Evolutionary conservation across 2,888 invertebrate genomes (phyloP), one percentile per base, ranked within the genome.

Genomic region (Philaethria dido): DNA sequence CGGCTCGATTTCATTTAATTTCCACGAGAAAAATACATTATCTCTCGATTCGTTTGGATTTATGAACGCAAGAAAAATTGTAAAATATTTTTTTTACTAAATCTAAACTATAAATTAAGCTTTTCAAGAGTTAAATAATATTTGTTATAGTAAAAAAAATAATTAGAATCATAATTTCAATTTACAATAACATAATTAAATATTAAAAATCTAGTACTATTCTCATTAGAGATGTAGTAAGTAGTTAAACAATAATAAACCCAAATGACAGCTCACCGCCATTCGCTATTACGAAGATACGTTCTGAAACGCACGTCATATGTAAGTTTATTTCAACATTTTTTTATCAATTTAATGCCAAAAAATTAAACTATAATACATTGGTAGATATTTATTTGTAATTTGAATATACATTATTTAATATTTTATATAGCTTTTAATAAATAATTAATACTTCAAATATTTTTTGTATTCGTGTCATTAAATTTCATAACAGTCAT

Each of bases 1-100:
- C 79, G 74, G 74, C 72, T 79, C 69, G 73, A 71, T 80, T 74
- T 72, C 74, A 73, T 74, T 73, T 76, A 74, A 79, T 83, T 81
- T 84, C 77, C 80, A 75, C 39, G 64, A 69, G 72, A 74, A 75
- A 78, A 78, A 47, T 60, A 29, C n/a, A 36, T 67, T 67, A 68
- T 62, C 54, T 36, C 39, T 54, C 42, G n/a, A 55, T 22, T 16
- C 63, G 50, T 42, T 50, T 16, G 13, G 25, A 16, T 36, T 62
- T 52, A 29, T 29, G 4, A 29, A n/a, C 29, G 29, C 16, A 52
- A 16, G 16, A 14, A 42, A 42, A 20, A 13, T 57, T 14, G 16
- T 47, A 25, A 36, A 54, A 45, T 11, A 25, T 47, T 47, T 16
- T 42, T 11, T 2, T 44, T 29, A 9, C 8, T 29, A 29, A 52